Evolutionary conservation across 2,888 invertebrate species (phyloP), one percentile per base, ranked within the genome.

Genomic region (Stratiomys singularior): DNA sequence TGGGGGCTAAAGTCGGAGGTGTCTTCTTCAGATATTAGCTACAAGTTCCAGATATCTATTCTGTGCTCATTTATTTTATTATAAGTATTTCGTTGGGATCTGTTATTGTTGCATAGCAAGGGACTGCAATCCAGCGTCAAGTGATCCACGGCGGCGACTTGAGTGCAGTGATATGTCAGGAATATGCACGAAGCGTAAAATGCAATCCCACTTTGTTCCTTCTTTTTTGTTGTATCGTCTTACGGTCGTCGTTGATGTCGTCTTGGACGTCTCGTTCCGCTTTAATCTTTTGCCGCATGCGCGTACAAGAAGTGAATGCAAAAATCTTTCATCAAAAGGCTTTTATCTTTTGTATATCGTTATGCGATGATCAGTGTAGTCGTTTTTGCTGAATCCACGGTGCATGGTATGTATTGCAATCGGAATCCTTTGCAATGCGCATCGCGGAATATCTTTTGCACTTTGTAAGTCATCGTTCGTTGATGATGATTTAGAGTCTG

Each of bases 271-370:
- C 5, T 23, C 71, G 47, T 71, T 72, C 21, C 30, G 28, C 78
- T 78, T 78, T 78, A 71, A 78, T 77, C 77, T 78, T 66, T 71
- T 74, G 66, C 78, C 77, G 77, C 78, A 77, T 78, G 78, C 72
- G 52, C 77, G 71, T 64, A 58, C 64, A 74, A 52, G 69, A 74
- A 74, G 27, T 58, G 74, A 78, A 78, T 78, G 77, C 77, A 44
- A 72, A 37, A 78, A 58, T 66, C 74, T 74, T 77, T 78, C 78
- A 77, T 78, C 76, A 78, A 78, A 52, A 78, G 78, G 72, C 78
- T 77, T 78, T 78, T 76, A 78, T 78, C 74, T 37, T 78, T 44
- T 69, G 46, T 56, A 56, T 64, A 27, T 46, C 66, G 52, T 52
- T 18, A 52, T 52, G 52, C 18, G 52, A 52, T 52, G 7, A 52